Base-by-base conservation (phyloP, 1,140 invertebrate genomes). In the Sitobion miscanthi region DNA sequence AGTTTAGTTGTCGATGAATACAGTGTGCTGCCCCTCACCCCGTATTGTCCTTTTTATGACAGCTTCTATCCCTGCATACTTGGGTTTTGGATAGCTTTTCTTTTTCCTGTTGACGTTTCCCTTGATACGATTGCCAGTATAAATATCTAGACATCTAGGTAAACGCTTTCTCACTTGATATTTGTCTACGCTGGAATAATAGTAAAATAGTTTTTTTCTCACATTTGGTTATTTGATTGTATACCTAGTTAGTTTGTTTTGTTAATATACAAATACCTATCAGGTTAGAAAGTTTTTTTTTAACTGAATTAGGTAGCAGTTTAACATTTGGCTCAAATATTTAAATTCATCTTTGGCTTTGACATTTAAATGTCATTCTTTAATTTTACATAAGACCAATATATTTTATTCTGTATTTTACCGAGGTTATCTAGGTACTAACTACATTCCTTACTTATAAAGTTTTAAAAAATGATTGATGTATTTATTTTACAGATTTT, bases 341-440 rank as follows among this genome's bases (percentile, higher is more conserved):
- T 85, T 85, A 23, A 85, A 85, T 45, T 85, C 23, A 45, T 85
- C 42, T 85, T 85, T 42, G 42, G 23, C 21, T 42, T 30, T 2
- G 35, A 83, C 35, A 83, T 83, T 85, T 85, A 42, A 85, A 85
- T 85, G 42, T 85, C 62, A 77, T 77, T 77, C 62, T 77, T 77
- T n/a, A 42, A 85, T 85, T 85, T 85, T 85, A 25, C 83, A 85
- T 85, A 85, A 85, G 23, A 25, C 35, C 35, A 35, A 20, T 83
- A 38, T 83, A 38, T 21, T 83, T 83, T 2, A 2, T 42, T 42
- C 2, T 42, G 42, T 42, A 42, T 42, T 42, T 42, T 42, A 42
- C 3, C 38, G 20, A 83, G 35, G n/a, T 38, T 83, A 83, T 38
- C n/a, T 38, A 23, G 42, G 42, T 42, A 42, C 35, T 35, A 83